Conservation (phyloP, 2,797 vertebrate species). For the Brachyalestes nurse region DNA sequence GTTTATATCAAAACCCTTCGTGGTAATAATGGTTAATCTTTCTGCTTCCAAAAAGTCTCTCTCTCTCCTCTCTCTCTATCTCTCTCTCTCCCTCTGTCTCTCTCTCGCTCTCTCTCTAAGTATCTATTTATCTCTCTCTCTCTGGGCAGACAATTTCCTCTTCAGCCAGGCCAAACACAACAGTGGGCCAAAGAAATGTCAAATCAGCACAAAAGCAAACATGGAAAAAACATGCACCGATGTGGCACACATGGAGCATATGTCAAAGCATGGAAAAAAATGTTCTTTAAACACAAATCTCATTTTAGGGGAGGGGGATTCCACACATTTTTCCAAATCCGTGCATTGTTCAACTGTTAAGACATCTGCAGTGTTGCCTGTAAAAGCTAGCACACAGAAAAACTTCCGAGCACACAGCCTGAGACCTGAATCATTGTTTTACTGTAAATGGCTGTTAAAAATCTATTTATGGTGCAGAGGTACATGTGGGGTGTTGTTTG, state of each 20-base stretch:
- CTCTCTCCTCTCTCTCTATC: slow-evolving; percentile 18
- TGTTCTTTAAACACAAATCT: neutral
- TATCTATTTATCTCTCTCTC: slow-evolving; percentile 11
- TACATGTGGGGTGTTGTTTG: too few species aligned
- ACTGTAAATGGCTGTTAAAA: too few species aligned
- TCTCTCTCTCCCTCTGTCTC: slow-evolving; percentile 14
- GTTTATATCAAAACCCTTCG: neutral
- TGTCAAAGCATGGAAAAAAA: slow-evolving; percentile 11
- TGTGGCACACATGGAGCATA: neutral
- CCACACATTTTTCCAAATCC: too few species aligned
- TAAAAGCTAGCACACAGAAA: too few species aligned
- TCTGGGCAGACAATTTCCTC: slow-evolving; percentile 44
- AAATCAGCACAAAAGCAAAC: slow-evolving; percentile 29
- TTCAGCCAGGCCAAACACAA: slow-evolving; percentile 42
- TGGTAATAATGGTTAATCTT: neutral
- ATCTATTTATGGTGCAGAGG: too few species aligned
- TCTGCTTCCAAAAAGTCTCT: neutral
- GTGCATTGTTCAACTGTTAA: too few species aligned
- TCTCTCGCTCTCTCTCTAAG: neutral
- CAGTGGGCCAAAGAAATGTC: slow-evolving; percentile 20
- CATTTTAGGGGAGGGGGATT: too few species aligned
- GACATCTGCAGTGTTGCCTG: too few species aligned
- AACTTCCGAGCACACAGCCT: too few species aligned
- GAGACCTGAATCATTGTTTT: too few species aligned
- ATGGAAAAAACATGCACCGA: slow-evolving; percentile 2